Conservation (phyloP, 2,888 invertebrate genomes). For the Byasa hedistus region DNA sequence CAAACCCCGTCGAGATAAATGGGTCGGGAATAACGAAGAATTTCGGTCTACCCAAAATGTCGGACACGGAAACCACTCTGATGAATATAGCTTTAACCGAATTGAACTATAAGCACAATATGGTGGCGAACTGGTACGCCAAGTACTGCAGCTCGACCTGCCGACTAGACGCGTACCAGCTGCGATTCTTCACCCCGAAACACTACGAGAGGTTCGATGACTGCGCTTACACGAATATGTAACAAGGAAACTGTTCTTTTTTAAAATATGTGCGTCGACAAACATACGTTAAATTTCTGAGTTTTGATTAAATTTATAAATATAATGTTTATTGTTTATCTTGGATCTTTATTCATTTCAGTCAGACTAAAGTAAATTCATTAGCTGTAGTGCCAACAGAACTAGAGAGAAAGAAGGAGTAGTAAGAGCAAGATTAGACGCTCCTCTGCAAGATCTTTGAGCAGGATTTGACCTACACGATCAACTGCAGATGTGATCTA, state of each 20-base stretch:
- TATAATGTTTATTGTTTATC: neutral
- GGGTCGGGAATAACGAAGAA: constrained; percentile 68
- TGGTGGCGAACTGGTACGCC: constrained; percentile 57
- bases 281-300: neutral
- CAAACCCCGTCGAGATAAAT: constrained; percentile 65
- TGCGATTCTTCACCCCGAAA: constrained; percentile 51
- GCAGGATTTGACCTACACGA: too few species aligned
- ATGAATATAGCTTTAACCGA: constrained; percentile 62
- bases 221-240: constrained; percentile 57
- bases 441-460: too few species aligned
- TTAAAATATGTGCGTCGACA: neutral
- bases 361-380: too few species aligned
- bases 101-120: constrained; percentile 44
- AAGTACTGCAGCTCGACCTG: constrained; percentile 50
- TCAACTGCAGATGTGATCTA: too few species aligned
- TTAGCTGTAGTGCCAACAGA: too few species aligned
- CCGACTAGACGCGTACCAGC: constrained; percentile 48
- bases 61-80: constrained; percentile 56
- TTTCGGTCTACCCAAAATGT: constrained; percentile 72
- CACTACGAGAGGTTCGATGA: constrained; percentile 49
- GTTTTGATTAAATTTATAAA: neutral
- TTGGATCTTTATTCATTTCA: neutral
- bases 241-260: constrained; percentile 27
- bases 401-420: too few species aligned
- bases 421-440: too few species aligned